Evolutionary conservation across 2,888 invertebrate species (phyloP).

Genomic region (Ommatoiulus sabulosus): DNA sequence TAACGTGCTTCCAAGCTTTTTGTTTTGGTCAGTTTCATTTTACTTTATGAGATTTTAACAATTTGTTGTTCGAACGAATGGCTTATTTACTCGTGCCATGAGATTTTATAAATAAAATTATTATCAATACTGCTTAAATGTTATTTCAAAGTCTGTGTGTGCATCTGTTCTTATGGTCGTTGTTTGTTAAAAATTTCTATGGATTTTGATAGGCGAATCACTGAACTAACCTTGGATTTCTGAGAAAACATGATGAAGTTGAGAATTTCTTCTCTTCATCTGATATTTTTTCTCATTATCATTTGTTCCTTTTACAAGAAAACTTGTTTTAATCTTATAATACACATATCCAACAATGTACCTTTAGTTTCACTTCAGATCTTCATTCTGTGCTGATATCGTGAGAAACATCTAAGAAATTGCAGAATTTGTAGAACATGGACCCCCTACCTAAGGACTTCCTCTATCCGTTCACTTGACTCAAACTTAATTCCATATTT

Average conservation of each 20-base stretch:
- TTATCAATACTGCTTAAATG: neutral
- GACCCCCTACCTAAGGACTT: neutral
- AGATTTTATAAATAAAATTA: constrained; percentile 36
- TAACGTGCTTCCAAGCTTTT: neutral
- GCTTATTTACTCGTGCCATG: neutral
- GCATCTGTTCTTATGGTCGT: neutral
- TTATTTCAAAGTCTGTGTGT: neutral
- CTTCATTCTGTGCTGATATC: neutral
- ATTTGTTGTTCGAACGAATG: constrained; percentile 13
- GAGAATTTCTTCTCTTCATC: too few species aligned
- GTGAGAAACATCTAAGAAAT: constrained; percentile 1
- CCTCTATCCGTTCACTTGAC: neutral
- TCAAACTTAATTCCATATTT: neutral
- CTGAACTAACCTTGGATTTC: too few species aligned
- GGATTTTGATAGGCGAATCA: too few species aligned
- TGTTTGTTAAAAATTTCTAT: neutral
- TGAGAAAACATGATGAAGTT: too few species aligned
- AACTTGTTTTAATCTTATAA: too few species aligned
- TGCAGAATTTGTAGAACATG: neutral
- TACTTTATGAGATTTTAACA: constrained; percentile 2
- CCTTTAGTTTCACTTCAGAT: constrained; percentile 6
- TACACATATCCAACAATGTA: neutral
- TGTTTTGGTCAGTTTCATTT: neutral
- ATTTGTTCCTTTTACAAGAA: too few species aligned
- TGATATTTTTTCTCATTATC: too few species aligned